These are phyloP conservation scores for Abrostola tripartita DNA, from an alignment of 2,888 invertebrate species.

Conservation along the genomic window DNA sequence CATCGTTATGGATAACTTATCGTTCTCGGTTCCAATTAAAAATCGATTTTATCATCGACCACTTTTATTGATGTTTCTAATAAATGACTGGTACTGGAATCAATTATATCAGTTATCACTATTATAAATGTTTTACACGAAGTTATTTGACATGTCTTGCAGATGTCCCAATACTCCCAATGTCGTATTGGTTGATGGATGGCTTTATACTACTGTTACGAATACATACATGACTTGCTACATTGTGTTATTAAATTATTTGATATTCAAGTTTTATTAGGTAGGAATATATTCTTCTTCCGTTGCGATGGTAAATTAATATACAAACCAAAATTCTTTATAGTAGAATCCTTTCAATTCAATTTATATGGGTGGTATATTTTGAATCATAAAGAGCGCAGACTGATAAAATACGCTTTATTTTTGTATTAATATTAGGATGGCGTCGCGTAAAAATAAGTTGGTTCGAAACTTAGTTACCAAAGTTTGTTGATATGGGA, in stretches of 20 bases:
- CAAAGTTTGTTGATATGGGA: constrained; percentile 75
- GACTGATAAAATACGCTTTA: constrained; percentile 56
- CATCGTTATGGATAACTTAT: constrained; percentile 55
- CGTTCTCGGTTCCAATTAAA: constrained; percentile 51
- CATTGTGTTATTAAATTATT: constrained; percentile 62
- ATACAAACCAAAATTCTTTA: not conserved
- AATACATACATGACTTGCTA: constrained; percentile 72
- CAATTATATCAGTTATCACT: constrained; percentile 60
- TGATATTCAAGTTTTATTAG: constrained; percentile 24
- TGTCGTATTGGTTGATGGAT: constrained; percentile 72
- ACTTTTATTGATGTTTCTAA: constrained; percentile 49
- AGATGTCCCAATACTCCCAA: constrained; percentile 63
- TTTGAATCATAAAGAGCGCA: constrained; percentile 31
- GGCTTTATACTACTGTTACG: constrained; percentile 67
- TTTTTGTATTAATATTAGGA: constrained; percentile 66
- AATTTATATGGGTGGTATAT: constrained; percentile 38
- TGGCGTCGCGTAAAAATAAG: constrained; percentile 73
- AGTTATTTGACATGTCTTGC: constrained; percentile 71
- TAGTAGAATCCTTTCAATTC: constrained; percentile 23
- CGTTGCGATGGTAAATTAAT: constrained; percentile 1
- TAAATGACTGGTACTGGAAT: constrained; percentile 58
- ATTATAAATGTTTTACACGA: constrained; percentile 68
- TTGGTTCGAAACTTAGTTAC: constrained; percentile 69
- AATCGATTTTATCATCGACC: constrained; percentile 50
- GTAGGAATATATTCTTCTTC: constrained; percentile 20